Evolutionary conservation across 2,888 invertebrate species (phyloP).

Genomic region (Drosophila atripex): DNA sequence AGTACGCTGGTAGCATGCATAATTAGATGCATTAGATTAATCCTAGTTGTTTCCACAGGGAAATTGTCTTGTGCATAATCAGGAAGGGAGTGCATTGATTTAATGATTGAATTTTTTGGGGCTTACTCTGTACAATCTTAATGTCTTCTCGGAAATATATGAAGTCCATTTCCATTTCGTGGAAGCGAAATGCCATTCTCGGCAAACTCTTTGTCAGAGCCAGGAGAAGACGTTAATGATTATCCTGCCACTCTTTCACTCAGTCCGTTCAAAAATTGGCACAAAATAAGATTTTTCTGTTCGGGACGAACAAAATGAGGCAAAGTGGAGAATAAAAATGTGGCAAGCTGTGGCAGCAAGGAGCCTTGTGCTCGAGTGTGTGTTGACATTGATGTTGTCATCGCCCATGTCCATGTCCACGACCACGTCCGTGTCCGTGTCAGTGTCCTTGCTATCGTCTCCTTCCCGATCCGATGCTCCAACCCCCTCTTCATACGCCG

Average conservation of each 20-base stretch:
- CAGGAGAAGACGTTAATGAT: constrained; percentile 57
- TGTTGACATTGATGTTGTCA: constrained; percentile 63
- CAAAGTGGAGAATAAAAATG: constrained; percentile 8
- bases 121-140: background rate
- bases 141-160: background rate
- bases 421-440: constrained; percentile 41
- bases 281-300: constrained; percentile 72
- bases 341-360: constrained; percentile 4
- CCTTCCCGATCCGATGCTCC: background rate
- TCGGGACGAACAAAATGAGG: constrained; percentile 11
- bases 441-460: constrained; percentile 4
- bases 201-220: constrained; percentile 17
- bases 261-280: constrained; percentile 63
- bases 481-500: background rate
- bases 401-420: constrained; percentile 23
- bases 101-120: constrained; percentile 13
- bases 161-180: background rate
- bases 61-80: constrained; percentile 45
- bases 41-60: constrained; percentile 40
- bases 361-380: constrained; percentile 29
- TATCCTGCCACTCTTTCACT: constrained; percentile 31
- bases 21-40: constrained; percentile 65
- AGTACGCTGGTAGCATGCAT: constrained; percentile 68
- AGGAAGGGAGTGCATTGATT: constrained; percentile 56
- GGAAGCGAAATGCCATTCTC: background rate